phyloP scores from a whole-genome alignment of 2,888 invertebrate genomes.

The Mesodorylaimus sp. region DNA sequence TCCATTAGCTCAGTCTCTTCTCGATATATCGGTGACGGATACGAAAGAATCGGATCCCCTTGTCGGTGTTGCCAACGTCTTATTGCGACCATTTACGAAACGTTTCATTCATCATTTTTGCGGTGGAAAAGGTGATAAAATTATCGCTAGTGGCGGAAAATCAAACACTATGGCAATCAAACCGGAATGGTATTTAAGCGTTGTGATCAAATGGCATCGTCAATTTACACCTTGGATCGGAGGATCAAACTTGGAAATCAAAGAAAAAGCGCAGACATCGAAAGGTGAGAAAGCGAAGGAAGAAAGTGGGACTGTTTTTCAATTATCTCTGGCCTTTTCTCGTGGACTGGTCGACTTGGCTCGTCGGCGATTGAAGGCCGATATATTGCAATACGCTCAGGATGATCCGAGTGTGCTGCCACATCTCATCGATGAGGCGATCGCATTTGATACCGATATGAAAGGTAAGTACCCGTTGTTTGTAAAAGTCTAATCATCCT shows the following conservation, averaged over 20 bases:
- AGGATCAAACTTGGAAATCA: too few species aligned
- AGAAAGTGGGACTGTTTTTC: background rate
- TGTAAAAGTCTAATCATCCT: background rate
- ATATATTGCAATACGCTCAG: background rate
- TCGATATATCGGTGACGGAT: too few species aligned
- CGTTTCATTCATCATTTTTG: background rate
- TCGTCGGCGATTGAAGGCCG: background rate
- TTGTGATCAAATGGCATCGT: background rate
- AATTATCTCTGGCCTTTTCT: background rate
- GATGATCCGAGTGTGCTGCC: background rate
- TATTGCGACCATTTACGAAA: background rate
- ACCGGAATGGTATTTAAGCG: conserved; percentile 4
- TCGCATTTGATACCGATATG: conserved; percentile 1
- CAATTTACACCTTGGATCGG: background rate
- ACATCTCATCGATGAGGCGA: conserved; percentile 2
- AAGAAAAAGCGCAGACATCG: background rate
- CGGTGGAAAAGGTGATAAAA: background rate
- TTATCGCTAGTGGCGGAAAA: background rate
- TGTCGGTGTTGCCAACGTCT: too few species aligned
- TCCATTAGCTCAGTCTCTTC: too few species aligned
- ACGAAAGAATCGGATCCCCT: too few species aligned
- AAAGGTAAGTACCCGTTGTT: background rate
- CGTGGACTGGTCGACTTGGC: conserved; percentile 1
- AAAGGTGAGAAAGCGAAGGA: background rate
- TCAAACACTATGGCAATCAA: too few species aligned